Conservation (phyloP, 2,888 invertebrate species). For the Artemia sinica region DNA sequence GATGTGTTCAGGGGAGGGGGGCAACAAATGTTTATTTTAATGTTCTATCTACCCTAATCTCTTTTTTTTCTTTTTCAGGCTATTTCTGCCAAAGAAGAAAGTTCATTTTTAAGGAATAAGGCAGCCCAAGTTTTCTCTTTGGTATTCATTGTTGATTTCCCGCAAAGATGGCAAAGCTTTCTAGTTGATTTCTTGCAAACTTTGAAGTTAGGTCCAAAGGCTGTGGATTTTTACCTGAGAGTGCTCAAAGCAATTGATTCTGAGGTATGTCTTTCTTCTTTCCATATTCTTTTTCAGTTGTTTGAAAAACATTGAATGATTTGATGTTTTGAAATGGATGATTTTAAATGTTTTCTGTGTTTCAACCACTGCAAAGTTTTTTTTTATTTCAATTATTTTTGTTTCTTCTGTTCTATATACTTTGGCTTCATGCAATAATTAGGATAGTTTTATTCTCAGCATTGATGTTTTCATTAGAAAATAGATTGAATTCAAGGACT, state of each 20-base stretch:
- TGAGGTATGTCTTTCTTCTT: conserved; percentile 33
- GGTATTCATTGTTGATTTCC: conserved; percentile 39
- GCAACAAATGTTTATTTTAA: no score
- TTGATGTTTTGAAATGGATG: no score
- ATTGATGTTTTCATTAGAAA: conserved; percentile 34
- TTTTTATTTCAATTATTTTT: neutral
- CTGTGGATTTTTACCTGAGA: conserved; percentile 37
- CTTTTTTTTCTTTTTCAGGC: conserved; percentile 9
- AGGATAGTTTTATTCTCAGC: conserved; percentile 7
- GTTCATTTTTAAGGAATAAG: conserved; percentile 16
- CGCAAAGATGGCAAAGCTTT: conserved; percentile 37
- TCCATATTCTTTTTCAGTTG: no score
- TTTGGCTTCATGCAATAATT: neutral
- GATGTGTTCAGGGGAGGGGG: no score
- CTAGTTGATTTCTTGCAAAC: conserved; percentile 36
- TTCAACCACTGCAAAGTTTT: no score
- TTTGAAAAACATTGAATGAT: no score
- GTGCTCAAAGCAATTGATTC: conserved; percentile 38
- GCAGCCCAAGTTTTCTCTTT: conserved; percentile 35
- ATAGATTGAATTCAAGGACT: conserved; percentile 37
- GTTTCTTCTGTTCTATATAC: neutral
- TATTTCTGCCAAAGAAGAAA: conserved; percentile 18
- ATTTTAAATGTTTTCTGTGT: no score
- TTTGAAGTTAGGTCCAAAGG: conserved; percentile 30
- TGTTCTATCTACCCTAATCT: neutral